Evolutionary conservation across 2,888 invertebrate species (phyloP).

Genomic region (Therioaphis trifolii): DNA sequence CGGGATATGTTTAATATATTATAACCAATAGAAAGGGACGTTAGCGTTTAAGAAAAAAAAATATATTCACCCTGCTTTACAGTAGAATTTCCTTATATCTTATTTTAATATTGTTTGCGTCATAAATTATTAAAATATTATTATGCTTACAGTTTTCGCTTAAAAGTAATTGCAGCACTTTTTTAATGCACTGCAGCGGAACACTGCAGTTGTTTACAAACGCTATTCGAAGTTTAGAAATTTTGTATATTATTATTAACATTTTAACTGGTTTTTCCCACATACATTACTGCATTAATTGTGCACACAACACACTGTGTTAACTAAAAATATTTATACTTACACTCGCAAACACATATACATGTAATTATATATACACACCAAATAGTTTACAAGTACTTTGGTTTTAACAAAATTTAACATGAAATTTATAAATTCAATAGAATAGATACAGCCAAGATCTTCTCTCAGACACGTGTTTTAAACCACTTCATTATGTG

Average conservation of each 20-base stretch:
- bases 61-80: background rate
- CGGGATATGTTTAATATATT: constrained; percentile 12
- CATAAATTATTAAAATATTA: background rate
- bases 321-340: too few relatives aligned
- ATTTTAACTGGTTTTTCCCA: too few relatives aligned
- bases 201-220: constrained; percentile 33
- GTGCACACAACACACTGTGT: too few relatives aligned
- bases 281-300: too few relatives aligned
- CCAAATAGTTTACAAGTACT: too few relatives aligned
- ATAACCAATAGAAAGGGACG: background rate
- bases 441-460: background rate
- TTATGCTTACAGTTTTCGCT: constrained; percentile 12
- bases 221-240: background rate
- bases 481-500: background rate
- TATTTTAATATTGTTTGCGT: background rate
- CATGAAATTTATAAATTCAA: background rate
- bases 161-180: background rate
- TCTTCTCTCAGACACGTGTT: background rate
- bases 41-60: background rate
- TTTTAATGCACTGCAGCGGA: constrained; percentile 30
- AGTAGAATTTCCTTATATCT: background rate
- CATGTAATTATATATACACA: too few relatives aligned
- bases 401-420: too few relatives aligned
- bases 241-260: background rate
- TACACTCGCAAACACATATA: too few relatives aligned